Percentiles rank a stretch among this genome's conserved stretches.
Evolutionary conservation across 2,888 invertebrate species (phyloP).

Genomic region (Drosophila stalkeri): DNA sequence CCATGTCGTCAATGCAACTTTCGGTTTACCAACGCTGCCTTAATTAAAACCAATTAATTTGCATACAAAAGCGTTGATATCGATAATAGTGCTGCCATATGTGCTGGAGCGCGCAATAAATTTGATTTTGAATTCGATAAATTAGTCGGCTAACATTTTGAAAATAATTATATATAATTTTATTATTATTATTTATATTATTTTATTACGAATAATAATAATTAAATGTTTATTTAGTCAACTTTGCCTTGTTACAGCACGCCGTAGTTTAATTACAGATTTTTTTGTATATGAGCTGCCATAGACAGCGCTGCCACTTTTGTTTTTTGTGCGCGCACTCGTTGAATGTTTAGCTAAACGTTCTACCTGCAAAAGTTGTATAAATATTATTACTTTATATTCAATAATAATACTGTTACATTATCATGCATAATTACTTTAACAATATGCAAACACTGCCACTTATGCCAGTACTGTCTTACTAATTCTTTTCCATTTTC

Average conservation of each 20-base stretch:
- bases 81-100: conserved; percentile 25
- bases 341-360: background rate
- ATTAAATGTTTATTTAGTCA: background rate
- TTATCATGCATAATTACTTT: background rate
- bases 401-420: no score
- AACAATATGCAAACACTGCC: background rate
- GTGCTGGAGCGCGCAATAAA: background rate
- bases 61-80: conserved; percentile 40
- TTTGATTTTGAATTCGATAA: background rate
- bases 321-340: conserved; percentile 18
- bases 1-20: conserved; percentile 43
- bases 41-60: conserved; percentile 64
- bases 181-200: background rate
- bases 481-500: background rate
- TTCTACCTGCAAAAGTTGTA: background rate
- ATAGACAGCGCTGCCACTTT: conserved; percentile 13
- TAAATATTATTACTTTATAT: background rate
- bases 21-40: conserved; percentile 25
- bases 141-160: background rate
- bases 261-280: background rate
- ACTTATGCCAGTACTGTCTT: background rate
- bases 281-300: background rate
- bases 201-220: background rate
- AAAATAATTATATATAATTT: background rate
- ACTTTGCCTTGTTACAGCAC: background rate